Base-by-base conservation (phyloP, 2,113 vertebrate species). In the Channa argus region DNA sequence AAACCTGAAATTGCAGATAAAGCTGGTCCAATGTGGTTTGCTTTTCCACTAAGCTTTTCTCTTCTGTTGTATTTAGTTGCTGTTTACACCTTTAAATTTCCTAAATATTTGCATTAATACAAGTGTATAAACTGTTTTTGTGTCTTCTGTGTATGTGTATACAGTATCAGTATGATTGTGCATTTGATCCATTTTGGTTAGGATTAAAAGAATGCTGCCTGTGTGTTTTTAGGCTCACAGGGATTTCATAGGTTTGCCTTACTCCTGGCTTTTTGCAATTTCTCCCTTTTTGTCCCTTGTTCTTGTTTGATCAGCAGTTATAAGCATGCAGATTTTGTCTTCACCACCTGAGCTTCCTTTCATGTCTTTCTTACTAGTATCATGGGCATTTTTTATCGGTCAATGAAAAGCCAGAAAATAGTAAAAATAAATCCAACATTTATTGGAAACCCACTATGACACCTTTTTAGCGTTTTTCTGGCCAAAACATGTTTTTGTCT, bases 221-320 rank as follows among this genome's bases (percentile, higher is more conserved):
- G 54, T 77, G 47, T 79, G 24, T 56, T 54, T 7, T 49, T 39
- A 39, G 0, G 2, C 65, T 75, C 56, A 62, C 56, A 72, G 36
- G 66, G 15, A 15, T 74, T 63, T 86, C 63, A 77, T 69, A 70
- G 36, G 65, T 80, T 74, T 60, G 83, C 51, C 36, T 59, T 37
- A 15, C 52, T 37, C 12, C 69, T 69, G 77, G 6, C 58, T 56
- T 60, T 60, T 54, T 55, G 38, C 39, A 50, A 9, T 24, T 59
- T 51, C 38, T 61, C 59, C 6, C 38, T 71, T 15, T 52, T 46
- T 12, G 1, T 14, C 73, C 8, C 15, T 51, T 53, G 46, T 58
- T 51, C 2, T 8, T 47, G 14, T 45, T 58, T 45, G 4, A 10
- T 63, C 37, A 12, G 14, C 51, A 51, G 8, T 15, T 14, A 11